Percentiles rank a stretch among this genome's conserved stretches.
phyloP scores from a whole-genome alignment of 2,113 vertebrate species.

The Aviceda subcristata region DNA sequence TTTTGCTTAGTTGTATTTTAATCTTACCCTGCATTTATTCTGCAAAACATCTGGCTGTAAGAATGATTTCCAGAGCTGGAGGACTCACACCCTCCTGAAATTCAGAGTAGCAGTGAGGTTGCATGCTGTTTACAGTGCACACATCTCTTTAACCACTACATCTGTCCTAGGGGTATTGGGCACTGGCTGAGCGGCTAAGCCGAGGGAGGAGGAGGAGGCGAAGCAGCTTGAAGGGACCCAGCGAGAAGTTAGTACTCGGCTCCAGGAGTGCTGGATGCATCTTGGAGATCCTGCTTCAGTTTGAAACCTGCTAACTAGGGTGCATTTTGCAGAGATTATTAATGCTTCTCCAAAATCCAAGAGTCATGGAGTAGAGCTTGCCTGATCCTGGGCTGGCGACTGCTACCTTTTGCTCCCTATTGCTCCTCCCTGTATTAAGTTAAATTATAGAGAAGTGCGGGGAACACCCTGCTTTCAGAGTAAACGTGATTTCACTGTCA shows the following conservation, averaged over 20 bases:
- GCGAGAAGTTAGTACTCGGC: rapidly evolving
- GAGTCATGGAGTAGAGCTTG: background rate
- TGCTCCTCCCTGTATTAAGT: background rate
- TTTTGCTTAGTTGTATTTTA: background rate
- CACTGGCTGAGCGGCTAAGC: background rate
- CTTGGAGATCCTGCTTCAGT: background rate
- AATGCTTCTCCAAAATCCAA: background rate
- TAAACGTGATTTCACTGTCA: background rate
- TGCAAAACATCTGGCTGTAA: background rate
- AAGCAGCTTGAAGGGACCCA: background rate
- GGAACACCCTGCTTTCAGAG: background rate
- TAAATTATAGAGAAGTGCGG: background rate
- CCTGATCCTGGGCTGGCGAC: background rate
- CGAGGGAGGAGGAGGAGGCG: background rate
- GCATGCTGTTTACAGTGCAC: background rate
- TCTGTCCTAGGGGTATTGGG: background rate
- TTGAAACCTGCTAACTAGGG: background rate
- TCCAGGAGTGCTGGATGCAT: background rate
- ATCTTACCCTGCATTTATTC: background rate
- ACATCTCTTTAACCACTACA: background rate
- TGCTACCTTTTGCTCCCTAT: background rate
- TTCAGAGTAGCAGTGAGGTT: background rate
- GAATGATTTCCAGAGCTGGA: background rate
- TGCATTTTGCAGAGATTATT: background rate
- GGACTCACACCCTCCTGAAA: background rate